Evolutionary conservation across 2,113 vertebrate genomes (phyloP), one percentile per base, ranked within the genome.

Genomic region (Phoenicopterus ruber): DNA sequence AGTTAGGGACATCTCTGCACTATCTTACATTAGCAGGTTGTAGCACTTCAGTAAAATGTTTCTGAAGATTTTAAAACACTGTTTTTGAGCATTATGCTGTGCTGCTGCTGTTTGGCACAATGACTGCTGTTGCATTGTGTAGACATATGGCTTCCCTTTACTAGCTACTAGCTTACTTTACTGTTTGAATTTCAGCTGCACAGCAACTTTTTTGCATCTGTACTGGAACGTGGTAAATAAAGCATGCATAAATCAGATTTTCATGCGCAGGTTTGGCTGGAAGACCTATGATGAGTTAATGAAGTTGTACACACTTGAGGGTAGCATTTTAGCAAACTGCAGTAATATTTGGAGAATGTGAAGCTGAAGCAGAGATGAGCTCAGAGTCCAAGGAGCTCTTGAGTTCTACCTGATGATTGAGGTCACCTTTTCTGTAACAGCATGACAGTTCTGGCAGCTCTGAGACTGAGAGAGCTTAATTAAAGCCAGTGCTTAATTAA

Each of bases 401-500:
- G 82, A 91, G 90, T 71, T 57, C 87, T 96, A 66, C 81, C 92
- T 92, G 26, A 59, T 95, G 86, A 93, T 63, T 79, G 92, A 88
- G 93, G 93, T 97, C 92, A 94, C 96, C 90, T 97, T 91, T 95
- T 97, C 94, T 82, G 31, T 86, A 90, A 92, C 76, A 97, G 50
- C 62, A n/a, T 58, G 57, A 66, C 81, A 47, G 34, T 91, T 94
- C n/a, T 71, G 94, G 92, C 94, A 97, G 74, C 49, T 96, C 84
- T 67, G 52, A 69, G 88, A 44, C 31, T 50, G 16, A 18, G 50
- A 46, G 17, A 85, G n/a, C 61, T 95, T 97, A 88, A 95, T 96
- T 96, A 97, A 97, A 96, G 79, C 90, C 94, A 97, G 85, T n/a
- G n/a, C n/a, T 95, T 97, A 88, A 95, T 96, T 96, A 97, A 97